Conservation (phyloP, 2,888 invertebrate species). For the Cabera pusaria region DNA sequence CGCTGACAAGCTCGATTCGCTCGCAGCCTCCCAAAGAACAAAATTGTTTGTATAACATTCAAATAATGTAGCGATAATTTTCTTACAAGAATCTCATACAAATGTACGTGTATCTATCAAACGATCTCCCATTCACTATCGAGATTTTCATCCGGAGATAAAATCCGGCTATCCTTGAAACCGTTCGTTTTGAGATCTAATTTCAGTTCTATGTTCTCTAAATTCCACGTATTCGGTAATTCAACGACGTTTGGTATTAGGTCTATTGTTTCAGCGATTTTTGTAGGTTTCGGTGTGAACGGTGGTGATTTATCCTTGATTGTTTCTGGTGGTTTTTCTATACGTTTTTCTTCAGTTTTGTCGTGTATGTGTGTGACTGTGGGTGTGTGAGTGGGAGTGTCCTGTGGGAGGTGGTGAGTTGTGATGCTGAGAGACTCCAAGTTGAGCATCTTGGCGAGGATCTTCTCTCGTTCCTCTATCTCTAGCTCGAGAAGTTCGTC, state of each 20-base stretch:
- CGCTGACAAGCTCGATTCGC: too few relatives aligned
- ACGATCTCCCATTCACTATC: slow-evolving; percentile 77
- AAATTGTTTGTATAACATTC: too few relatives aligned
- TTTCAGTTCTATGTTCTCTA: slow-evolving; percentile 73
- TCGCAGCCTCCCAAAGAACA: too few relatives aligned
- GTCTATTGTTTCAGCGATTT: slow-evolving; percentile 42
- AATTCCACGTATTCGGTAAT: slow-evolving; percentile 84
- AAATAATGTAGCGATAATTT: too few relatives aligned
- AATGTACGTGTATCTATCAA: too few relatives aligned
- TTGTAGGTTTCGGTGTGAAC: slow-evolving; percentile 6
- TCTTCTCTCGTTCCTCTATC: slow-evolving; percentile 89
- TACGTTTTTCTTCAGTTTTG: slow-evolving; percentile 20
- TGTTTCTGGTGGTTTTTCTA: slow-evolving; percentile 11
- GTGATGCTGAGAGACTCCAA: slow-evolving; percentile 79
- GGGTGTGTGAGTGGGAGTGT: slow-evolving; percentile 15
- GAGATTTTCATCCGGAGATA: slow-evolving; percentile 67
- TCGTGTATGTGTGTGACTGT: slow-evolving; percentile 14
- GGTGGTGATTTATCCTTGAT: background rate
- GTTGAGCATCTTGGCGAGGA: slow-evolving; percentile 86
- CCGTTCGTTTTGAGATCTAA: slow-evolving; percentile 58
- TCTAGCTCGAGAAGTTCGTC: slow-evolving; percentile 88
- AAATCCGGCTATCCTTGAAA: slow-evolving; percentile 44
- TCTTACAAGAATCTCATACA: too few relatives aligned
- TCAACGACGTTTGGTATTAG: slow-evolving; percentile 75
- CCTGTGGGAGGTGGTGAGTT: slow-evolving; percentile 17